These are phyloP conservation scores for Oxyruncus cristatus DNA, from an alignment of 2,113 vertebrate species.

Conservation along the genomic window DNA sequence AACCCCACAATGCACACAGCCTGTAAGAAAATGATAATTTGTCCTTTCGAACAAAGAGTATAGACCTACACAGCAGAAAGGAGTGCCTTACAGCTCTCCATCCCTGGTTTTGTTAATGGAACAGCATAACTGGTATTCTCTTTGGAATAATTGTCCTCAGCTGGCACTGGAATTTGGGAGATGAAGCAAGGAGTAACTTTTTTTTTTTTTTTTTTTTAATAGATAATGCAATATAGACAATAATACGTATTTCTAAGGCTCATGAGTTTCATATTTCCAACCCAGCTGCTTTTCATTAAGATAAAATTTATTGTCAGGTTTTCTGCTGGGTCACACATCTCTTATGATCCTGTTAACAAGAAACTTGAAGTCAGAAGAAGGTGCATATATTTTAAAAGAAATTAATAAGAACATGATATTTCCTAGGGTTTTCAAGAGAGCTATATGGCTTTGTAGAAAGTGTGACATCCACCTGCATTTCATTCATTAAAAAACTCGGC, in stretches of 20 bases:
- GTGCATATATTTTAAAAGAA: neutral
- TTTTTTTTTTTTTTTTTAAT: neutral
- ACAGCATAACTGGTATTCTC: rapidly evolving
- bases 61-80: neutral
- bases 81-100: neutral
- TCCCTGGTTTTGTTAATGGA: neutral
- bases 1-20: neutral
- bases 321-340: neutral
- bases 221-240: neutral
- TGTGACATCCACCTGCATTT: neutral
- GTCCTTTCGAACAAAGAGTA: neutral
- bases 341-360: neutral
- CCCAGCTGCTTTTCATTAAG: neutral
- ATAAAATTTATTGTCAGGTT: neutral
- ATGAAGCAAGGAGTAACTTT: neutral
- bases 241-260: neutral
- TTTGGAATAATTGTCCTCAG: neutral
- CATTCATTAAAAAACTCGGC: neutral
- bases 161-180: neutral
- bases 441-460: neutral
- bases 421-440: neutral
- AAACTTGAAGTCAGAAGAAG: neutral
- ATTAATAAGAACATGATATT: neutral
- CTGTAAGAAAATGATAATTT: neutral
- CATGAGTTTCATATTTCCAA: neutral